These are phyloP conservation scores for Heliconius hermathena DNA, from an alignment of 1,140 invertebrate species.

Conservation along the genomic window DNA sequence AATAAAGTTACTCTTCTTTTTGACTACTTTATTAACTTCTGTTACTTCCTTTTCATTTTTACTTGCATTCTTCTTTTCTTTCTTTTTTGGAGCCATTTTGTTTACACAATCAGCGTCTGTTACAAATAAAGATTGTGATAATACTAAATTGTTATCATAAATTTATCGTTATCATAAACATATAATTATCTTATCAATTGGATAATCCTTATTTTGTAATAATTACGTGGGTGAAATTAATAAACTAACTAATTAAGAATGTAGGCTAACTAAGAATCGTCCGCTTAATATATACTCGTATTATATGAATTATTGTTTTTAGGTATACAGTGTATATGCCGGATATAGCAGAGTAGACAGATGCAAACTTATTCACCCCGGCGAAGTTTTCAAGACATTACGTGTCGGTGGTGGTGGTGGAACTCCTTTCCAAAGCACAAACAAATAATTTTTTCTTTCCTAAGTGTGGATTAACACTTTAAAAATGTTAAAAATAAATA, in stretches of 20 bases:
- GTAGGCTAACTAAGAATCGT: too few species aligned
- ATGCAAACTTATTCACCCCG: too few species aligned
- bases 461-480: too few species aligned
- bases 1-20: neutral
- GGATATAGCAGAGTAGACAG: too few species aligned
- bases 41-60: conserved; percentile 21
- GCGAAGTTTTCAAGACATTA: too few species aligned
- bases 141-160: conserved; percentile 35
- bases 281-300: too few species aligned
- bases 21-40: neutral
- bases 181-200: conserved; percentile 30
- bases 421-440: too few species aligned
- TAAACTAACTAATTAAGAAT: neutral
- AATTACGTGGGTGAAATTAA: conserved; percentile 37
- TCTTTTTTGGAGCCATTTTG: conserved; percentile 44
- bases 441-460: too few species aligned
- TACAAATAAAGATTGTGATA: conserved; percentile 28
- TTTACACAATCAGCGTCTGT: conserved; percentile 13
- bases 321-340: too few species aligned
- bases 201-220: conserved; percentile 32
- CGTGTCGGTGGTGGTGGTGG: too few species aligned
- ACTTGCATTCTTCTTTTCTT: conserved; percentile 26
- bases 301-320: too few species aligned
- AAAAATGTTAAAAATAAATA: too few species aligned
- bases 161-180: neutral